These are phyloP conservation scores for Luffia ferchaultella DNA, from an alignment of 2,888 invertebrate genomes.

Conservation along the genomic window DNA sequence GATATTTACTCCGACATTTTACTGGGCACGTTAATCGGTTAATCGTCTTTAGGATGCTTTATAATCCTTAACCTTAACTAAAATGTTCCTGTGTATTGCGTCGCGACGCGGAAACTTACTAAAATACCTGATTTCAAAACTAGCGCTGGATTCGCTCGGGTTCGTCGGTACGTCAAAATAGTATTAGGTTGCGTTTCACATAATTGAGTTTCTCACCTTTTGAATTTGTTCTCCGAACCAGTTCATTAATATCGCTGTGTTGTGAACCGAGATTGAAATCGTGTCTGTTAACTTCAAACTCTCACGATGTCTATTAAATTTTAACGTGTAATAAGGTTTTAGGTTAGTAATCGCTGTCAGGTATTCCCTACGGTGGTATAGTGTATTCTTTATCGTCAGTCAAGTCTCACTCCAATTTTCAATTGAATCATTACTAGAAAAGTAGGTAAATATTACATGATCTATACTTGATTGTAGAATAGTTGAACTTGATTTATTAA, in stretches of 20 bases:
- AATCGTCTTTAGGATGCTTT: neutral
- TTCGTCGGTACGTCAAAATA: slow-evolving; percentile 10
- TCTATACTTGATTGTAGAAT: no score
- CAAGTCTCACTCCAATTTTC: no score
- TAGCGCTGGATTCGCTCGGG: no score
- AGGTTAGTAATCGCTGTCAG: no score
- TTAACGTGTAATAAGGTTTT: no score
- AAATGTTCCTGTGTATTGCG: neutral
- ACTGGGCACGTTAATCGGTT: neutral
- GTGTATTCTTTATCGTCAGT: no score
- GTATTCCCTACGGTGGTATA: no score
- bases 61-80: neutral
- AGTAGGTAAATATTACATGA: no score
- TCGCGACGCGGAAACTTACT: neutral
- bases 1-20: neutral
- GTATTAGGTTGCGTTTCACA: slow-evolving; percentile 9
- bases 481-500: no score
- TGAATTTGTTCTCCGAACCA: slow-evolving; percentile 16
- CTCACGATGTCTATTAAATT: neutral
- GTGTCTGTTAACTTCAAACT: neutral
- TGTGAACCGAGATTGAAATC: neutral
- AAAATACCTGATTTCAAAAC: neutral
- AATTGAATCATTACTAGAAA: no score
- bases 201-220: slow-evolving; percentile 22
- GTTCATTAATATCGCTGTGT: slow-evolving; percentile 15